These are phyloP conservation scores for Hystrix cristata DNA, from an alignment of 2,113 vertebrate species.

Conservation along the genomic window DNA sequence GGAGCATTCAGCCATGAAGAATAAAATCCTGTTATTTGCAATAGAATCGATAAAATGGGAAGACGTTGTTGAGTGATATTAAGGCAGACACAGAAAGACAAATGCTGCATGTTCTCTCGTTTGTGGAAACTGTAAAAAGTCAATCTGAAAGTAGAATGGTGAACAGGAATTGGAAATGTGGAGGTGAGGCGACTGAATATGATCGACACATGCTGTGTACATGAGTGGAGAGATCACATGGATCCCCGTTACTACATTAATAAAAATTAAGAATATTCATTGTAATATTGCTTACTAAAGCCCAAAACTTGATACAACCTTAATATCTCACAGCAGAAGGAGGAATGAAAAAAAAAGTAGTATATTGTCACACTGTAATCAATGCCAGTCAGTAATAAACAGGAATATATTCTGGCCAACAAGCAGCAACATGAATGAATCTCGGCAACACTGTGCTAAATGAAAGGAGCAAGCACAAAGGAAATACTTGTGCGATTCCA, in stretches of 20 bases:
- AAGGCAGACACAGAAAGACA: background rate
- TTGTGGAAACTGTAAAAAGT: background rate
- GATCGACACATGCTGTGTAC: background rate
- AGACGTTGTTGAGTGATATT: background rate
- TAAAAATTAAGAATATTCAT: background rate
- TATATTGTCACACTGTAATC: background rate
- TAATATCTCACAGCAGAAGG: background rate
- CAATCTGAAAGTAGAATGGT: background rate
- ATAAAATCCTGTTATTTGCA: background rate
- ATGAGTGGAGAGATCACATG: background rate
- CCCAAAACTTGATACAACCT: background rate
- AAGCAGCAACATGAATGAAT: background rate
- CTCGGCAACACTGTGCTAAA: background rate
- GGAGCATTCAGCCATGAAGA: background rate
- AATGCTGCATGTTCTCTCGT: background rate
- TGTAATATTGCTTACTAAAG: background rate
- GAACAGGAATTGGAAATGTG: background rate
- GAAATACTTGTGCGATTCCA: background rate
- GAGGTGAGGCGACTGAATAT: too few species aligned
- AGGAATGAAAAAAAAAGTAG: background rate
- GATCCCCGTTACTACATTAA: background rate
- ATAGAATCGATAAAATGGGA: background rate
- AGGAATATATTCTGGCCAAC: background rate
- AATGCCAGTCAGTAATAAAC: background rate
- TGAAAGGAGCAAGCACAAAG: background rate